Conservation (phyloP, 2,888 invertebrate species). For the Eristalis pertinax region DNA sequence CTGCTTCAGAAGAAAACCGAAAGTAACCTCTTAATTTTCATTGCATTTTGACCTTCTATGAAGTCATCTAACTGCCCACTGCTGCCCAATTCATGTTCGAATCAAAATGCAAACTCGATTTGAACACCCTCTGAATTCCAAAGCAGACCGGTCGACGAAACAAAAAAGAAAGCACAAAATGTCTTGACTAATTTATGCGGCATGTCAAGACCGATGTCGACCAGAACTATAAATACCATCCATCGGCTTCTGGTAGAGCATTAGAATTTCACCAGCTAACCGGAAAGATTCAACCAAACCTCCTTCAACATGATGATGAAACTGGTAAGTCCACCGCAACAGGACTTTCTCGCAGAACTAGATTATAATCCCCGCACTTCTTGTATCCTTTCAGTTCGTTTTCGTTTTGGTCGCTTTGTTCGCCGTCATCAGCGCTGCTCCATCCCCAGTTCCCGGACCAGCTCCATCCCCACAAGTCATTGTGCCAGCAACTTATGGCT, state of each 20-base stretch:
- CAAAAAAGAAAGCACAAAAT: background rate
- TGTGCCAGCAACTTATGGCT: background rate
- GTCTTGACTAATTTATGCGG: background rate
- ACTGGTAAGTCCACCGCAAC: background rate
- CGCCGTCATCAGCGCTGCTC: slow-evolving; percentile 2
- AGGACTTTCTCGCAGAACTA: background rate
- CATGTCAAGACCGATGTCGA: background rate
- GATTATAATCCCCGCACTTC: background rate
- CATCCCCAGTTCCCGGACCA: slow-evolving; percentile 2
- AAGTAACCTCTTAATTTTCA: too few species aligned
- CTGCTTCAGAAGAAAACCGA: too few species aligned
- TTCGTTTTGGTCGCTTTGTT: background rate
- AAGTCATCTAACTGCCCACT: background rate
- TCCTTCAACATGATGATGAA: slow-evolving; percentile 4
- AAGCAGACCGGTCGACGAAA: background rate
- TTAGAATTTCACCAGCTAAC: background rate
- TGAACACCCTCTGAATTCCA: background rate
- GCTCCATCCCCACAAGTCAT: background rate
- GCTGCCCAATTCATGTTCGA: background rate
- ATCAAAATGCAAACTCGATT: background rate
- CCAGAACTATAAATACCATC: background rate
- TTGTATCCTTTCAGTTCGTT: slow-evolving; percentile 10
- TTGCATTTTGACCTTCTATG: too few species aligned
- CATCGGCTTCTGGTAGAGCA: background rate
- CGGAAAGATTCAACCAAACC: background rate